phyloP scores from a whole-genome alignment of 1,140 invertebrate species.

The Drosophila triauraria region DNA sequence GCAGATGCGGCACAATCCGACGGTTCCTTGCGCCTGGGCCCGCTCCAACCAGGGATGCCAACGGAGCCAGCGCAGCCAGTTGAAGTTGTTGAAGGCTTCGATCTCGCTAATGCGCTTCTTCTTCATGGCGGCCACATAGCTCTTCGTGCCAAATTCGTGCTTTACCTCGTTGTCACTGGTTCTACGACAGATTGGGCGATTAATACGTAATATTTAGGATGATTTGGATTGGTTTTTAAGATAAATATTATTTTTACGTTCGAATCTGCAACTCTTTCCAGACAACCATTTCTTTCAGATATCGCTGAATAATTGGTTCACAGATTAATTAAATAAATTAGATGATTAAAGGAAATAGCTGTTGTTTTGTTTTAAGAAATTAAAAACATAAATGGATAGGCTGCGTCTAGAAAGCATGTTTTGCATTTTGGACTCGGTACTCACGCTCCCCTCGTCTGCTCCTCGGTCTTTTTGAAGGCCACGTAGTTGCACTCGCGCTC shows the following conservation, averaged over 20 bases:
- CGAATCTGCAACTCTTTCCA: too few relatives aligned
- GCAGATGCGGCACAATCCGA: constrained; percentile 59
- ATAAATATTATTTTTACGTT: too few relatives aligned
- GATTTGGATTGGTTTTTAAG: not conserved
- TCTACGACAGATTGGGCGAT: not conserved
- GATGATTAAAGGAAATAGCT: too few relatives aligned
- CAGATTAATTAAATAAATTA: too few relatives aligned
- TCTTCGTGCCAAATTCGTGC: constrained; percentile 65
- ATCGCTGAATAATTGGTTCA: too few relatives aligned
- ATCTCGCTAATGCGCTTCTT: constrained; percentile 54
- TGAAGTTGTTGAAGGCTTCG: constrained; percentile 62
- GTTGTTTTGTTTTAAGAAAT: too few relatives aligned
- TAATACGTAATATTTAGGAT: not conserved
- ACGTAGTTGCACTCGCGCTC: constrained; percentile 71
- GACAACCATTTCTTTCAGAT: too few relatives aligned
- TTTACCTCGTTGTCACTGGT: constrained; percentile 53
- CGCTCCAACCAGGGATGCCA: constrained; percentile 65
- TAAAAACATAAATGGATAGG: too few relatives aligned
- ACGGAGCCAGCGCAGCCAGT: constrained; percentile 69
- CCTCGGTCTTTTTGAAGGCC: constrained; percentile 52
- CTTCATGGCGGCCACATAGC: constrained; percentile 59
- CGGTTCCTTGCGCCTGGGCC: constrained; percentile 30
- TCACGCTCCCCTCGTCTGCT: constrained; percentile 30
- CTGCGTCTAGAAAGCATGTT: too few relatives aligned
- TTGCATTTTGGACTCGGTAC: not conserved